Evolutionary conservation across 1,140 invertebrate species (phyloP).

Genomic region (Bombus haemorrhoidalis): DNA sequence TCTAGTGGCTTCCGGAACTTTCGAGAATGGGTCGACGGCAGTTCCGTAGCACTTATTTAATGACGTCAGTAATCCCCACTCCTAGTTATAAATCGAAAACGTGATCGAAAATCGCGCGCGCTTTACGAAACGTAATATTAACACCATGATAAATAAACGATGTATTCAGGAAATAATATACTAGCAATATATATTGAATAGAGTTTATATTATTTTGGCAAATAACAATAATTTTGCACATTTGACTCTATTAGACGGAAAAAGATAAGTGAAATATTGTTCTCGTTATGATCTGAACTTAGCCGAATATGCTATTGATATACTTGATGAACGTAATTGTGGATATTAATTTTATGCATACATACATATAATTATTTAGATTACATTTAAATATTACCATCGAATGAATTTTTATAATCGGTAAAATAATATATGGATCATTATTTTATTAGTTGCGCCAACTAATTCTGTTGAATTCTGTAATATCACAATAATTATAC

Average conservation of each 20-base stretch:
- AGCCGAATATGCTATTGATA: slow-evolving; percentile 1
- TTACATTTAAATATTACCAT: not conserved
- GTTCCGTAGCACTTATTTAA: slow-evolving; percentile 52
- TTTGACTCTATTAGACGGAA: not conserved
- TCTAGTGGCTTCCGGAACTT: slow-evolving; percentile 79
- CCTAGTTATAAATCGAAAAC: slow-evolving; percentile 30
- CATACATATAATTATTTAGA: not conserved
- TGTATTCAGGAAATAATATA: not conserved
- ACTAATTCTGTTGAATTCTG: not conserved
- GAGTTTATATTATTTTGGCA: not conserved
- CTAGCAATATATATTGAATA: not conserved
- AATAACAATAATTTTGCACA: not conserved
- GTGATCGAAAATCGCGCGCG: not conserved
- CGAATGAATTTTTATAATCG: not conserved
- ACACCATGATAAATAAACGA: not conserved
- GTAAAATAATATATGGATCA: not conserved
- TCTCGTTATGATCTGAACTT: not conserved
- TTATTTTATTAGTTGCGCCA: not conserved
- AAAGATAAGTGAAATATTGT: not conserved
- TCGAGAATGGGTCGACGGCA: slow-evolving; percentile 76
- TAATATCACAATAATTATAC: not conserved
- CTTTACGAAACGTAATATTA: slow-evolving; percentile 17
- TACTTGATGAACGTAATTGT: not conserved
- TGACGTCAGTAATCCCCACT: slow-evolving; percentile 56
- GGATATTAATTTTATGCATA: not conserved